phyloP scores from a whole-genome alignment of 2,797 vertebrate genomes.

The Anomalospiza imberbis region DNA sequence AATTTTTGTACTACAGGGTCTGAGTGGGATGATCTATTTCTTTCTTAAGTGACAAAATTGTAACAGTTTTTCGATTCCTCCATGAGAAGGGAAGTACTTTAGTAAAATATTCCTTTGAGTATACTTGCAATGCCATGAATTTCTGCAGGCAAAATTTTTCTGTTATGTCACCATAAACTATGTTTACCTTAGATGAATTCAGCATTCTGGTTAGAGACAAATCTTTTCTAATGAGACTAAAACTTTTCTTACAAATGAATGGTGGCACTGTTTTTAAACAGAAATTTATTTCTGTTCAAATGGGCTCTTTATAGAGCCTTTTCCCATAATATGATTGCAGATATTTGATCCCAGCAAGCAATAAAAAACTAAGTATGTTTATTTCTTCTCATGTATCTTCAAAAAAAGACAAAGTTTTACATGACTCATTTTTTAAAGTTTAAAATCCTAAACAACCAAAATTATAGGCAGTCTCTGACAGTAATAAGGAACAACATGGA shows the following conservation, averaged over 20 bases:
- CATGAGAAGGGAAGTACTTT: background rate
- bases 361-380: background rate
- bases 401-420: background rate
- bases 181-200: background rate
- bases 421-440: background rate
- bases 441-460: background rate
- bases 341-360: background rate
- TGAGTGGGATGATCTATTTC: background rate
- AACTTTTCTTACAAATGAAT: background rate
- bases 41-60: background rate
- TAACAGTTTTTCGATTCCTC: background rate
- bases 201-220: background rate
- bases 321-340: background rate
- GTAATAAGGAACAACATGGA: background rate
- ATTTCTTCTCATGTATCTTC: background rate
- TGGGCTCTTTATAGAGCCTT: background rate
- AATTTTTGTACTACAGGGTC: background rate
- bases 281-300: background rate
- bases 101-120: background rate
- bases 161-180: background rate
- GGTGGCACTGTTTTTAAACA: background rate
- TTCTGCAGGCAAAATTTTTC: background rate
- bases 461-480: background rate
- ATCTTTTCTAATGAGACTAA: background rate
- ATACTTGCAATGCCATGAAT: background rate